A percentile compares a stretch with the other conserved stretches of the same genome.
Evolutionary conservation across 1,140 invertebrate genomes (phyloP).

Genomic region (Yoshiicerus persimilis): DNA sequence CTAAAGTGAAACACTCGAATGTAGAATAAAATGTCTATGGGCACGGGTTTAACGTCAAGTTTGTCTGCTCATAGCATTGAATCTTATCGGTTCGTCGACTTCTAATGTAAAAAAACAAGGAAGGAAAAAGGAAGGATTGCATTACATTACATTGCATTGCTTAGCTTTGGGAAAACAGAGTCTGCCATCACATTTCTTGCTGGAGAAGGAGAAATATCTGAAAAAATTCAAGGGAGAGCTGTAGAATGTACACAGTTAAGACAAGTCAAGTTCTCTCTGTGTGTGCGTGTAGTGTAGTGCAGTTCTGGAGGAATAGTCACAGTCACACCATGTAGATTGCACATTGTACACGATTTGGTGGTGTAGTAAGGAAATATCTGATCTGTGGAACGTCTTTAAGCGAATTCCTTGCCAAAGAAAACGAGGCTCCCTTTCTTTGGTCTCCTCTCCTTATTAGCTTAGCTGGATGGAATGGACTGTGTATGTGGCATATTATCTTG

Average conservation of each 20-base stretch:
- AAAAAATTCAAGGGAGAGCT: neutral
- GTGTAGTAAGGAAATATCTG: neutral
- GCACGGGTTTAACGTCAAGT: constrained; percentile 21
- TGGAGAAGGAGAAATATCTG: neutral
- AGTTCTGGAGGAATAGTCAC: neutral
- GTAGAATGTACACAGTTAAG: neutral
- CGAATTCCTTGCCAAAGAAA: neutral
- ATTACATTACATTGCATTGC: neutral
- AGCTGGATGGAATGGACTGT: neutral
- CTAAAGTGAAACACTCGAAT: constrained; percentile 6
- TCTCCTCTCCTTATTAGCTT: neutral
- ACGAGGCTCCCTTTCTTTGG: neutral
- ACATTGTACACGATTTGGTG: neutral
- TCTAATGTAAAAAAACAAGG: constrained; percentile 17
- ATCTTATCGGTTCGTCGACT: constrained; percentile 21
- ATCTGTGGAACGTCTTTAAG: neutral
- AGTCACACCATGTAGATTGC: neutral
- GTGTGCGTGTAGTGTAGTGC: neutral
- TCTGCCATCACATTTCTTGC: neutral
- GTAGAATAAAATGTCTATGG: constrained; percentile 12
- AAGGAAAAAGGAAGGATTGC: constrained; percentile 15
- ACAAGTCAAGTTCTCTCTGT: too few relatives aligned
- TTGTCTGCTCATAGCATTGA: constrained; percentile 19
- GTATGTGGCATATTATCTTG: neutral
- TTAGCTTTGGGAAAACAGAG: neutral